These are phyloP conservation scores for Rhingia campestris DNA, from an alignment of 2,888 invertebrate species.

Conservation along the genomic window DNA sequence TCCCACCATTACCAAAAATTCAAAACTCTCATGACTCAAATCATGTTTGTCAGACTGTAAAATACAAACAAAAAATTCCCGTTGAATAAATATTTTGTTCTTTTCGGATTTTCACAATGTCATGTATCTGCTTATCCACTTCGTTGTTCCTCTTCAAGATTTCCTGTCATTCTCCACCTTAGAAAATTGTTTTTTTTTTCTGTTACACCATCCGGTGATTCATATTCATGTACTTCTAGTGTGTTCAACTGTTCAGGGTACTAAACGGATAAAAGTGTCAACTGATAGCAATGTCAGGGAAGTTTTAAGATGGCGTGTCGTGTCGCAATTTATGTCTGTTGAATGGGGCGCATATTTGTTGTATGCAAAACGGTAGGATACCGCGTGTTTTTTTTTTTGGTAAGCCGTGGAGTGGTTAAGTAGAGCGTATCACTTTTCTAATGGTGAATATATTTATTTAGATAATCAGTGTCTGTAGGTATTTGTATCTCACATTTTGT, in stretches of 20 bases:
- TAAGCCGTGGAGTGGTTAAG: no score
- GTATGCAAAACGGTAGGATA: conserved; percentile 8
- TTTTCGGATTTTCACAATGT: conserved; percentile 12
- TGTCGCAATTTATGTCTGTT: conserved; percentile 1
- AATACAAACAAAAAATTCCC: neutral
- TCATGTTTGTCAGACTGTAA: conserved; percentile 1
- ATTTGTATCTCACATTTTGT: no score
- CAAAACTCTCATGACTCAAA: no score
- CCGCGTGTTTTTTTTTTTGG: no score
- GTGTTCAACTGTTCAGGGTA: neutral
- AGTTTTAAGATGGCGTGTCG: conserved; percentile 1
- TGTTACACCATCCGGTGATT: neutral
- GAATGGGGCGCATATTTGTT: neutral
- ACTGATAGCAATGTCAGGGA: conserved; percentile 5
- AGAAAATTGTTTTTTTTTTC: neutral
- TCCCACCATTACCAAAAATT: no score
- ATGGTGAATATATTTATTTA: no score
- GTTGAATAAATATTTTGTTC: conserved; percentile 4
- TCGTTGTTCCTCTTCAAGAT: neutral
- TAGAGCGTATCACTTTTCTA: no score
- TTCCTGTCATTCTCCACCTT: neutral
- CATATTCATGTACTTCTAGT: conserved; percentile 24
- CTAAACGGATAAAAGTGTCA: conserved; percentile 28
- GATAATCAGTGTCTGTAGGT: no score
- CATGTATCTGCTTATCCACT: neutral